Percentiles rank a stretch among this genome's conserved stretches.
phyloP scores from a whole-genome alignment of 2,797 vertebrate species.

The Silurus lanzhouensis region DNA sequence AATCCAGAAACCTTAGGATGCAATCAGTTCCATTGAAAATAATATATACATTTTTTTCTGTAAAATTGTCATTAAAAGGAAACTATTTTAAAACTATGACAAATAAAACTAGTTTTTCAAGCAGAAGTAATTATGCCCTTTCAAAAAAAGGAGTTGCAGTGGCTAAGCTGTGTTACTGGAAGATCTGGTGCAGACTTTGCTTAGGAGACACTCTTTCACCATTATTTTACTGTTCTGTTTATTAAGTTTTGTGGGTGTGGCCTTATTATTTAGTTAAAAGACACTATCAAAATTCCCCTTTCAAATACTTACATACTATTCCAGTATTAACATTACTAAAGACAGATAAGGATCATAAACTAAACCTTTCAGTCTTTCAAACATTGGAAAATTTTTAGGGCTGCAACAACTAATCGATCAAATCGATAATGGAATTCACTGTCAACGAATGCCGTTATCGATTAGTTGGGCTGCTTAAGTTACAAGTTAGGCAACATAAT shows the following conservation, averaged over 20 bases:
- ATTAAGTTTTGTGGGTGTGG: neutral
- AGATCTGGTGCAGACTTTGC: neutral
- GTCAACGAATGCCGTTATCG: too few species aligned
- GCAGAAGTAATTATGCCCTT: neutral
- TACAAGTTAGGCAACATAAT: too few species aligned
- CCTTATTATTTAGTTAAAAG: neutral
- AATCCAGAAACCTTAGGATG: neutral
- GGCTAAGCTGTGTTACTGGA: neutral
- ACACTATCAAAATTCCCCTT: too few species aligned
- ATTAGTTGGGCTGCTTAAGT: too few species aligned
- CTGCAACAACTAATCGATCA: too few species aligned
- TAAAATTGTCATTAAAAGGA: neutral
- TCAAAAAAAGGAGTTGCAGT: neutral
- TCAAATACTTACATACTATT: too few species aligned
- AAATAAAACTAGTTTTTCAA: too few species aligned
- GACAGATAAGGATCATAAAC: neutral
- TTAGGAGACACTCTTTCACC: neutral
- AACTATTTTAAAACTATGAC: neutral
- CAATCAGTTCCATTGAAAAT: neutral
- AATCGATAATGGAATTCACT: too few species aligned
- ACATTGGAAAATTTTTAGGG: too few species aligned
- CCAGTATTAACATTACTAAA: neutral
- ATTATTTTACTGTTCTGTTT: neutral
- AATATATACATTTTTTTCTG: neutral
- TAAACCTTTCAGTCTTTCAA: too few species aligned